These are phyloP conservation scores for Caenorhabditis brenneri DNA, from an alignment of 1,140 invertebrate genomes.

Conservation along the genomic window DNA sequence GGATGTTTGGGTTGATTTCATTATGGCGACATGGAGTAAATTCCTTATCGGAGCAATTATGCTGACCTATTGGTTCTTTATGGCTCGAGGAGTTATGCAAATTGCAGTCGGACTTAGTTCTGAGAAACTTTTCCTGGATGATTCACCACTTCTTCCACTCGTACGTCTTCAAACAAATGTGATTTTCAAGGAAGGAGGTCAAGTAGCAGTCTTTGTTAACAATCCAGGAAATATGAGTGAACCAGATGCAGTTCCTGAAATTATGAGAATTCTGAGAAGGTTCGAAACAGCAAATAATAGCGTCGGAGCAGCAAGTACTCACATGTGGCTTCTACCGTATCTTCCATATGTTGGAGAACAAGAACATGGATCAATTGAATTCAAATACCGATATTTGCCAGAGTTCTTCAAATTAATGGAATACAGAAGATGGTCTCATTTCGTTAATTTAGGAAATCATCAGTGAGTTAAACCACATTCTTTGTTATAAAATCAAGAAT, in stretches of 20 bases:
- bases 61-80: constrained; percentile 66
- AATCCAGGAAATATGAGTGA: constrained; percentile 66
- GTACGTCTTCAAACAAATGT: constrained; percentile 67
- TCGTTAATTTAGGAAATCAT: constrained; percentile 64
- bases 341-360: constrained; percentile 68
- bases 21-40: constrained; percentile 58
- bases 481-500: too few species aligned
- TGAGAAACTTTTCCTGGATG: constrained; percentile 69
- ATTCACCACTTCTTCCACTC: constrained; percentile 67
- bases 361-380: constrained; percentile 67
- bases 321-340: constrained; percentile 69
- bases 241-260: constrained; percentile 62
- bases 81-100: constrained; percentile 63
- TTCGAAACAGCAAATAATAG: constrained; percentile 65
- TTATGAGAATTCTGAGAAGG: constrained; percentile 65
- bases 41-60: constrained; percentile 55
- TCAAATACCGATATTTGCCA: constrained; percentile 69
- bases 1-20: constrained; percentile 65
- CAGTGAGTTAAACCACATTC: constrained; percentile 56
- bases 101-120: constrained; percentile 65
- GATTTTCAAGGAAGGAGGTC: constrained; percentile 70
- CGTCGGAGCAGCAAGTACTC: constrained; percentile 67
- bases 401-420: constrained; percentile 67
- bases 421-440: constrained; percentile 70
- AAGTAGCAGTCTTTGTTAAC: constrained; percentile 68